Percentiles rank a stretch among this genome's conserved stretches.
Evolutionary conservation across 2,888 invertebrate genomes (phyloP).

Genomic region (Gymnocheta viridis): DNA sequence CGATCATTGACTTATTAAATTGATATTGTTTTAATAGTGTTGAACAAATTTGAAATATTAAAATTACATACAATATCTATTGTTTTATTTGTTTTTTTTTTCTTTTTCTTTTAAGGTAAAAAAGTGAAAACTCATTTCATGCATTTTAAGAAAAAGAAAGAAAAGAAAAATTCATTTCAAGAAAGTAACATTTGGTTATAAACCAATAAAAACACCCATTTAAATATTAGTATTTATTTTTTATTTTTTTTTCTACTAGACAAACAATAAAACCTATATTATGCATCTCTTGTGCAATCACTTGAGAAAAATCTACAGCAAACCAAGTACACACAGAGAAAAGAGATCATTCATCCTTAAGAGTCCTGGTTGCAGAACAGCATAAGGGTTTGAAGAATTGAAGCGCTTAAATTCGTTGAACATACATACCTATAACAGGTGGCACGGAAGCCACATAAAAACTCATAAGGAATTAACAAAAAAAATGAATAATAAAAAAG

Average conservation of each 20-base stretch:
- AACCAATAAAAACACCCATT: slow-evolving; percentile 67
- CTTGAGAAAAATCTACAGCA: slow-evolving; percentile 64
- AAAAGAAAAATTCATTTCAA: neutral
- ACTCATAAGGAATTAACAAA: slow-evolving; percentile 69
- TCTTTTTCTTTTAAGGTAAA: too few species aligned
- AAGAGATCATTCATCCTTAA: slow-evolving; percentile 41
- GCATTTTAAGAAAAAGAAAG: slow-evolving; percentile 40
- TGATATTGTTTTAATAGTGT: slow-evolving; percentile 61
- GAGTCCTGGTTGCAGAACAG: slow-evolving; percentile 27
- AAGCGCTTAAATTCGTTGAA: slow-evolving; percentile 32
- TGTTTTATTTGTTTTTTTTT: too few species aligned
- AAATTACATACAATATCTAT: slow-evolving; percentile 31
- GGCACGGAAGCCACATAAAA: slow-evolving; percentile 80
- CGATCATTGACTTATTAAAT: slow-evolving; percentile 62
- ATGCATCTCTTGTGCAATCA: slow-evolving; percentile 61
- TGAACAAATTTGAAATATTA: slow-evolving; percentile 63
- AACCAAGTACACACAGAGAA: neutral
- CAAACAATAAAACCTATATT: slow-evolving; percentile 58
- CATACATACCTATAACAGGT: slow-evolving; percentile 75
- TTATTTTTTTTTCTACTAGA: slow-evolving; percentile 37
- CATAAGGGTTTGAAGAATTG: slow-evolving; percentile 61
- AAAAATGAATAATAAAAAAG: slow-evolving; percentile 72
- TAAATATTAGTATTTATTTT: slow-evolving; percentile 38
- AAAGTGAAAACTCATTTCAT: slow-evolving; percentile 70
- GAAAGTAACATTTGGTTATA: slow-evolving; percentile 65